Conservation (phyloP, 2,797 vertebrate species). For the Pteronotus mesoamericanus region DNA sequence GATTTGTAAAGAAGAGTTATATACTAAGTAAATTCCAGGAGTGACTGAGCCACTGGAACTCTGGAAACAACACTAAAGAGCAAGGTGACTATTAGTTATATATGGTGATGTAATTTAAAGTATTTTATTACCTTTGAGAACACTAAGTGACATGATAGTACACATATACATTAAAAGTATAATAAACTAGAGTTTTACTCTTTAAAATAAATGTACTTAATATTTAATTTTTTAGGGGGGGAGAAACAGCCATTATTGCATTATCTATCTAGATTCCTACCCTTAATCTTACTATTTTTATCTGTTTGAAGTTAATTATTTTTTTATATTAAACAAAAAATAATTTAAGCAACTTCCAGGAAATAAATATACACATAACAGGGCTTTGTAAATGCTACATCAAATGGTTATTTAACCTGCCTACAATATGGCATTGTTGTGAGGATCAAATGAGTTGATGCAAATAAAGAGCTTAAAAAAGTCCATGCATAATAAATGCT, state of each 20-base stretch:
- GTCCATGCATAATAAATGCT: neutral
- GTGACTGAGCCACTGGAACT: neutral
- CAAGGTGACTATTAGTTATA: neutral
- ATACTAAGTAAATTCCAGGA: neutral
- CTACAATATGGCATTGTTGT: neutral
- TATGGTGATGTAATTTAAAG: neutral
- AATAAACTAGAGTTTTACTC: neutral
- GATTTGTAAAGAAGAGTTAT: neutral
- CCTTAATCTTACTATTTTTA: slow-evolving; percentile 19
- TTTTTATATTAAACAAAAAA: slow-evolving; percentile 19
- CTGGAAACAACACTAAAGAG: neutral
- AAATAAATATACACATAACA: neutral
- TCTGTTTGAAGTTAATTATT: neutral
- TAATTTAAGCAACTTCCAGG: neutral
- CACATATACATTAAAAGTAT: neutral
- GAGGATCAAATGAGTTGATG: neutral
- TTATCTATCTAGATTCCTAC: neutral
- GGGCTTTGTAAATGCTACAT: neutral
- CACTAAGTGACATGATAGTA: neutral
- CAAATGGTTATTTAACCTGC: neutral
- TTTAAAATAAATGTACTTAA: neutral
- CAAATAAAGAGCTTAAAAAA: neutral
- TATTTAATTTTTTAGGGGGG: neutral
- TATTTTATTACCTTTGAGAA: neutral
- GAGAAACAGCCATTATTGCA: neutral